phyloP scores from a whole-genome alignment of 2,797 vertebrate species.

The Eulemur coronatus region DNA sequence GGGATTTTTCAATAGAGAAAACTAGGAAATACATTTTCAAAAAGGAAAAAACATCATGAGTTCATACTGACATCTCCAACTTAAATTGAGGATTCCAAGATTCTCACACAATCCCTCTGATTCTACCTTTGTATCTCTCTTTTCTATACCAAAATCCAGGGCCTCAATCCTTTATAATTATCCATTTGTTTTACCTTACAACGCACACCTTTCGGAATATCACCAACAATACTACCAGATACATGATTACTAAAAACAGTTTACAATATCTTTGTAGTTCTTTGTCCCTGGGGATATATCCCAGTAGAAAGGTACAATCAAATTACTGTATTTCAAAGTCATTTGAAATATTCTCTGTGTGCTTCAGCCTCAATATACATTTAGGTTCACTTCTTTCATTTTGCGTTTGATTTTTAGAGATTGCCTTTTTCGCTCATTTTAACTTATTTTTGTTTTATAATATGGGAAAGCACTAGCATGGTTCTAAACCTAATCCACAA shows the following conservation, averaged over 20 bases:
- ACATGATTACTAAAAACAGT: neutral
- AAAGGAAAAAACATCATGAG: neutral
- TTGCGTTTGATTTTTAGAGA: neutral
- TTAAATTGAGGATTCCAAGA: neutral
- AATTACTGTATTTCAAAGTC: neutral
- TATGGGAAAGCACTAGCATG: neutral
- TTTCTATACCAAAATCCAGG: conserved; percentile 19
- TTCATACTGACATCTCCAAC: neutral
- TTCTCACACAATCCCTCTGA: neutral
- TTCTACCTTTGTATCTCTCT: neutral
- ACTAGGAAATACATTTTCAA: neutral
- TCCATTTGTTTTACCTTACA: neutral
- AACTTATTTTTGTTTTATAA: conserved; percentile 30
- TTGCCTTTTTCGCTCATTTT: neutral
- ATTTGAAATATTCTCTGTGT: neutral
- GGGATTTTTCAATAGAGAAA: conserved; percentile 25
- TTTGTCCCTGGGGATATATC: neutral
- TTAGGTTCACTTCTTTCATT: conserved; percentile 7
- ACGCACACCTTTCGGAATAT: neutral
- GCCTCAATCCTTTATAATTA: neutral
- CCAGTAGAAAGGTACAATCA: neutral
- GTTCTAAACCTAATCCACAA: neutral
- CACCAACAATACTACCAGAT: neutral
- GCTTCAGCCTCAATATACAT: neutral
- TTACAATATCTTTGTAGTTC: neutral